A percentile compares a stretch with the other conserved stretches of the same genome.
These are phyloP conservation scores for Illadopsis cleaveri DNA, from an alignment of 2,113 vertebrate species.

Conservation along the genomic window DNA sequence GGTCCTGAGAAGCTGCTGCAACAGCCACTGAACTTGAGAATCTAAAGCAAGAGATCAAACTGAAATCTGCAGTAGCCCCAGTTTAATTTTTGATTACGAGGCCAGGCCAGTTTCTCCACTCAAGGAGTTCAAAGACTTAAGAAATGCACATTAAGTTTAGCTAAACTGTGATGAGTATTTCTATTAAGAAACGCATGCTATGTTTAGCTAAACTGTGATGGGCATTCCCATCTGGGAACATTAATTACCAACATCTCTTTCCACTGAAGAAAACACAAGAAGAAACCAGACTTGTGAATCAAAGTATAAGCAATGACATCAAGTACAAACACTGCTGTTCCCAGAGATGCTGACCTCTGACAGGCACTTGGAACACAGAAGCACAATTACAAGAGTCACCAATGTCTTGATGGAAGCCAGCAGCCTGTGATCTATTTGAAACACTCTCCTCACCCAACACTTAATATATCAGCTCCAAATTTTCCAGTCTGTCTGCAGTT, in stretches of 20 bases:
- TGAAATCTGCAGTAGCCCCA: not conserved
- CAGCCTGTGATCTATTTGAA: not conserved
- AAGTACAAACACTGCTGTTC: not conserved
- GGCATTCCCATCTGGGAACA: constrained; percentile 4
- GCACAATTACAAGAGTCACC: not conserved
- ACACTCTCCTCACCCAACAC: not conserved
- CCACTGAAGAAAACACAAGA: not conserved
- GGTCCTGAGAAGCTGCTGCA: not conserved
- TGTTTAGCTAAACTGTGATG: not conserved
- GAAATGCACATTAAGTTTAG: not conserved
- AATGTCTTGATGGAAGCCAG: not conserved
- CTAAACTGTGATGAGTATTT: not conserved
- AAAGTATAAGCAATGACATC: not conserved
- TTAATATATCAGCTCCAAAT: not conserved
- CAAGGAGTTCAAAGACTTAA: not conserved
- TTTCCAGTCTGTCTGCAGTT: not conserved
- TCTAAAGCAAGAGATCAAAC: not conserved
- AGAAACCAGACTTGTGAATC: not conserved
- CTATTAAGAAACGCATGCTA: not conserved
- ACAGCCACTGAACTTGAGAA: not conserved
- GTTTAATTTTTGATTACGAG: not conserved
- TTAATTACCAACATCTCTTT: not conserved
- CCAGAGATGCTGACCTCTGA: not conserved
- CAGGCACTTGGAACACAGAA: not conserved
- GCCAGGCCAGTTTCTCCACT: not conserved